phyloP scores from a whole-genome alignment of 2,113 vertebrate species.

The Pithys albifrons region DNA sequence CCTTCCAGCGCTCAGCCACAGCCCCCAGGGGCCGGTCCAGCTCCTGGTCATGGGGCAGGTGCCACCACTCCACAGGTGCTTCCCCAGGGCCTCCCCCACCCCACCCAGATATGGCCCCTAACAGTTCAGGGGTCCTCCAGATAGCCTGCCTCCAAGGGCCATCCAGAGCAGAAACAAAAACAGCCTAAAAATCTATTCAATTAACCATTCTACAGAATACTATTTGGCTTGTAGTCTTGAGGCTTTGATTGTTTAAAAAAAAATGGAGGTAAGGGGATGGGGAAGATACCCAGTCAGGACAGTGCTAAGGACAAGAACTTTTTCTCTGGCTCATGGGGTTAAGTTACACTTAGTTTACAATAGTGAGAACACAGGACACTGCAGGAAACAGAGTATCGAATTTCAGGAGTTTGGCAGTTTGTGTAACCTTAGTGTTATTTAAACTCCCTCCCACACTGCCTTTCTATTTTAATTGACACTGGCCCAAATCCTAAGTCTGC shows the following conservation, averaged over 20 bases:
- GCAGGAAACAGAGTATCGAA: constrained; percentile 34
- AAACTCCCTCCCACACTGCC: neutral
- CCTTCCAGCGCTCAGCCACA: rapidly evolving
- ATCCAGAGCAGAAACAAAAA: neutral
- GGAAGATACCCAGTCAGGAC: neutral
- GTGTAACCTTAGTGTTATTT: constrained; percentile 38
- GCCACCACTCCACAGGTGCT: rapidly evolving
- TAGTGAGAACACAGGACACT: neutral
- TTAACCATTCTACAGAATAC: neutral
- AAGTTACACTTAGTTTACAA: constrained; percentile 22
- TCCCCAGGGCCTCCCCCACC: neutral
- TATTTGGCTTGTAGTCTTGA: no score
- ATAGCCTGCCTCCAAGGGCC: rapidly evolving
- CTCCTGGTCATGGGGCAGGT: neutral
- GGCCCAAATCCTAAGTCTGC: neutral
- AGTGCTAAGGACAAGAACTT: neutral
- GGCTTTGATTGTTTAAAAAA: neutral
- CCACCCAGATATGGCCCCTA: rapidly evolving
- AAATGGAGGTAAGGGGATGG: neutral
- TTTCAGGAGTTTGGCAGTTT: constrained; percentile 43
- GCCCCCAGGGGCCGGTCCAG: neutral
- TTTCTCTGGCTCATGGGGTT: neutral
- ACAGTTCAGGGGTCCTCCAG: rapidly evolving
- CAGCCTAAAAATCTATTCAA: neutral
- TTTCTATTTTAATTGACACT: constrained; percentile 18